Conservation (phyloP, 2,888 invertebrate species). For the Eurois occulta region DNA sequence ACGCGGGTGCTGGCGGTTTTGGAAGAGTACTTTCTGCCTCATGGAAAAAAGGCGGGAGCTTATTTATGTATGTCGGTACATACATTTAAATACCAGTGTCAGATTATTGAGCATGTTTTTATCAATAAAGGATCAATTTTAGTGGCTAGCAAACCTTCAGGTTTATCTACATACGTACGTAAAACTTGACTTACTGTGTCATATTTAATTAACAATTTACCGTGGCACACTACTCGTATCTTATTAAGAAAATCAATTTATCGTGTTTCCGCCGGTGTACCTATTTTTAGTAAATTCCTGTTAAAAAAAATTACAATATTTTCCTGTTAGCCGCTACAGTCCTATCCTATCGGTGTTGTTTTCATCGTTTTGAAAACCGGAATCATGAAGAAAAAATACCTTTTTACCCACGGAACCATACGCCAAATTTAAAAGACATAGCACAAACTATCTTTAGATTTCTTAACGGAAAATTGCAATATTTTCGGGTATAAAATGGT, state of each 20-base stretch:
- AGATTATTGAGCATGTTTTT: not conserved
- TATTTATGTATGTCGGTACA: too few species aligned
- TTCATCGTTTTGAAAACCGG: not conserved
- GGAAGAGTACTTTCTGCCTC: not conserved
- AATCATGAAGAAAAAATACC: not conserved
- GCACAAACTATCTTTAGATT: not conserved
- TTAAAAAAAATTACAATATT: not conserved
- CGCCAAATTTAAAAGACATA: not conserved
- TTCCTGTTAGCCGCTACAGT: not conserved
- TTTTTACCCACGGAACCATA: not conserved
- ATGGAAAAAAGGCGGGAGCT: not conserved
- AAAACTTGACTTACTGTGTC: not conserved
- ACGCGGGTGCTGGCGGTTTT: slow-evolving; percentile 4
- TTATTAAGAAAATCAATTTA: not conserved
- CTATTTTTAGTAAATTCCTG: not conserved
- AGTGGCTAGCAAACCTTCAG: not conserved
- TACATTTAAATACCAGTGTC: not conserved
- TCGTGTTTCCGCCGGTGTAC: not conserved
- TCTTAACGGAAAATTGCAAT: not conserved
- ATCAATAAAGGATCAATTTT: not conserved
- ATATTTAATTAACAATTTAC: not conserved
- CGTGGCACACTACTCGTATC: not conserved
- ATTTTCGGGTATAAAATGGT: not conserved
- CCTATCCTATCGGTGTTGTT: not conserved
- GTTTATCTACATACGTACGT: not conserved